phyloP scores from a whole-genome alignment of 2,888 invertebrate species.

The Aleiodes leptofemur region DNA sequence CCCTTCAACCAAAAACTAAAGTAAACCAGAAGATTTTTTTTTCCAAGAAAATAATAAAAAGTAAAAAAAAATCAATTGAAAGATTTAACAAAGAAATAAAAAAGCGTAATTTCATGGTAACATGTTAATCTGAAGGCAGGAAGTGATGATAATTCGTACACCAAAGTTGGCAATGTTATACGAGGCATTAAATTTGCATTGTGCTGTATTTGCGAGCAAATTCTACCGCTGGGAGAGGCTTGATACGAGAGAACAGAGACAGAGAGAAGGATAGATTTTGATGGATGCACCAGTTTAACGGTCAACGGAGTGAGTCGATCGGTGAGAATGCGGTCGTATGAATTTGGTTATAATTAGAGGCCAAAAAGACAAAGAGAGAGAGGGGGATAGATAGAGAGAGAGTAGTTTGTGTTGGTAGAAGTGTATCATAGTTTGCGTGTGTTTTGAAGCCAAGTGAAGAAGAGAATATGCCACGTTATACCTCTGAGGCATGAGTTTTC shows the following conservation, averaged over 20 bases:
- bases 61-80: too few species aligned
- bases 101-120: not conserved
- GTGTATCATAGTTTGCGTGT: constrained; percentile 49
- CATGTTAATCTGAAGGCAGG: constrained; percentile 32
- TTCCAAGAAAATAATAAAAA: too few species aligned
- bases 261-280: constrained; percentile 39
- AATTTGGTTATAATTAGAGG: constrained; percentile 66
- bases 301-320: constrained; percentile 46
- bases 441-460: constrained; percentile 35
- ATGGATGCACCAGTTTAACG: constrained; percentile 41
- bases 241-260: constrained; percentile 35
- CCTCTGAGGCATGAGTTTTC: constrained; percentile 42
- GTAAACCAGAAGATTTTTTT: too few species aligned
- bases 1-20: too few species aligned
- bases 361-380: not conserved
- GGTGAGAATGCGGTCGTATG: constrained; percentile 54
- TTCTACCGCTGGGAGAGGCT: constrained; percentile 39
- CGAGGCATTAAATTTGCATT: constrained; percentile 39
- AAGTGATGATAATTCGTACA: constrained; percentile 42
- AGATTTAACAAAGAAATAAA: too few species aligned
- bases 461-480: constrained; percentile 50
- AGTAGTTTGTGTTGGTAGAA: constrained; percentile 35
- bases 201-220: constrained; percentile 29
- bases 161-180: constrained; percentile 33
- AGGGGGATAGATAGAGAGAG: constrained; percentile 3